These are phyloP conservation scores for Onthophagus taurus DNA, from an alignment of 1,140 invertebrate genomes.

Conservation along the genomic window DNA sequence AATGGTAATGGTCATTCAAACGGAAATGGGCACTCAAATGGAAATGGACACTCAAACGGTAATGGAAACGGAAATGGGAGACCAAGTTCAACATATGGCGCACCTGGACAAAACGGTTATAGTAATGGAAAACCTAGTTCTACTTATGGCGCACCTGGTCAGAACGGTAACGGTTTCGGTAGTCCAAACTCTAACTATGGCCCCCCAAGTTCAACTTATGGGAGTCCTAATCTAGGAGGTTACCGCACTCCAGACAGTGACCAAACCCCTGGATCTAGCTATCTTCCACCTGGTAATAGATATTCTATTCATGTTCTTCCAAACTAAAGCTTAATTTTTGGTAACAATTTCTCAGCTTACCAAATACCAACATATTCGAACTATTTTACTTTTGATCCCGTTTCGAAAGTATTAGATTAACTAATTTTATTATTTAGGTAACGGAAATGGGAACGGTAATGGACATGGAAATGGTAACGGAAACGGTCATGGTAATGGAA, in stretches of 20 bases:
- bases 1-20: constrained; percentile 19
- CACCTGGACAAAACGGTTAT: constrained; percentile 7
- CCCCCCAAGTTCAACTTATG: constrained; percentile 18
- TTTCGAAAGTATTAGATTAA: too few relatives aligned
- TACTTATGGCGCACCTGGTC: constrained; percentile 11
- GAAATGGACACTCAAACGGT: constrained; percentile 19
- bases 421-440: too few relatives aligned
- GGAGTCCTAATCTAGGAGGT: constrained; percentile 17
- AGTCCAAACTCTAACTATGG: constrained; percentile 14
- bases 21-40: constrained; percentile 15
- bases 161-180: constrained; percentile 17
- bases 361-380: too few relatives aligned
- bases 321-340: too few relatives aligned
- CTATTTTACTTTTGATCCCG: too few relatives aligned
- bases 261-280: too few relatives aligned
- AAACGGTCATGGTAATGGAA: constrained; percentile 14
- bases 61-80: constrained; percentile 17
- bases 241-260: too few relatives aligned
- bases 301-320: too few relatives aligned
- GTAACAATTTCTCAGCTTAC: too few relatives aligned
- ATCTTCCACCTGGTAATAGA: too few relatives aligned
- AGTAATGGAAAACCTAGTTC: constrained; percentile 14
- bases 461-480: constrained; percentile 16
- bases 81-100: constrained; percentile 10
- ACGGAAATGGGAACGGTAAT: constrained; percentile 16